Base-by-base conservation (phyloP, 1,140 invertebrate genomes). In the Penaeus chinensis region DNA sequence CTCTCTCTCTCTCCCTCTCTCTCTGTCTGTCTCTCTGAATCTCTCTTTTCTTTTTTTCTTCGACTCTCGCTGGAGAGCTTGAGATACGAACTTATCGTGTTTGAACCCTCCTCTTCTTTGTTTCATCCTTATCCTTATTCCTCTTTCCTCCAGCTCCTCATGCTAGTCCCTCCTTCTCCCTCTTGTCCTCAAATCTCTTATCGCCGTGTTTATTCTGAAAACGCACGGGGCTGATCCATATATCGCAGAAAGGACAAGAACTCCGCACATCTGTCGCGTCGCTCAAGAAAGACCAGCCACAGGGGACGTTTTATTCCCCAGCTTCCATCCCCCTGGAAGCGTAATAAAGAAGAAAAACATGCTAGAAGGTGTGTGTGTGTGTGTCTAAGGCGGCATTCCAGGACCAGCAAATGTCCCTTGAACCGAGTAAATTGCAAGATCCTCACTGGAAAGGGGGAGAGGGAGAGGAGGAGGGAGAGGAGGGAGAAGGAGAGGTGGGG, bases 361-460 rank as follows among this genome's bases (percentile, higher is more conserved):
- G 77, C 22, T 37, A 54, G 77, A 20, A 62, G 19, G n/a, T 37
- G 81, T 71, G 81, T 69, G 62, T 66, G 82, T 83, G 65, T 66
- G 60, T 65, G 32, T 11, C 24, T 79, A 60, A 22, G 54, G 24
- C 20, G 32, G 82, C 82, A 84, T 61, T 84, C 69, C 66, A 13
- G 76, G 71, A 61, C 82, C 69, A 74, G 69, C 10, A 19, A 74
- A 61, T 60, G 71, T 65, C 69, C 76, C n/a, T 61, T 42, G 82
- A 11, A 54, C 62, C 69, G 66, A 32, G 82, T 47, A 61, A 84
- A 74, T 84, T 84, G 82, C 60, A 24, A 60, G 32, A 10, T 54
- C 54, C 54, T 8, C 54, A 54, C 54, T 54, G 54, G 77, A 66
- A 74, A 37, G 63, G 47, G 62, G 63, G 11, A 13, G 32, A 69